Evolutionary conservation across 2,113 vertebrate species (phyloP), one percentile per base, ranked within the genome.

Genomic region (Pampusana beccarii): DNA sequence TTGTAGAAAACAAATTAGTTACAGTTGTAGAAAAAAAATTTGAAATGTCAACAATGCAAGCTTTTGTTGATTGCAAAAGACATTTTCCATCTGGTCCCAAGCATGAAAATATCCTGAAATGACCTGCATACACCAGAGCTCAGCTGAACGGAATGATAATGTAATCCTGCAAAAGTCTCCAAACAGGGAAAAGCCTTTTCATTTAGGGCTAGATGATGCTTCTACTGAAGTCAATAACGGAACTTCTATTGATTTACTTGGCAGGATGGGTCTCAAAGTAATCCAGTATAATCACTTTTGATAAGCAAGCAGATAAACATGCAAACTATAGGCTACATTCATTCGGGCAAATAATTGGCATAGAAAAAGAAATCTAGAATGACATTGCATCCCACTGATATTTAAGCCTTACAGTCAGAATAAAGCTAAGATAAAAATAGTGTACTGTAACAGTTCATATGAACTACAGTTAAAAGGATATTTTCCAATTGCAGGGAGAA

Each of bases 51-150:
- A 95, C 87, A 95, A 92, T 40, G 62, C 62, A 88, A 82, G 94
- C 42, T 92, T 94, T 88, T 95, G 83, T 92, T 96, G 90, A 97
- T 93, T 96, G 70, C 88, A 90, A 85, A 94, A 96, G 91, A 95
- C 89, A 93, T 95, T 95, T 96, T 96, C 93, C 95, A 95, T 97
- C 96, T 97, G 96, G 92, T 96, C 92, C n/a, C 70, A 88, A 92
- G 77, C 73, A 95, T 80, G 75, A 94, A 88, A 92, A 94, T 92
- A 97, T 97, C 90, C 95, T 93, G 87, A 96, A 95, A 53, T 94
- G 94, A 97, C 92, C 95, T 88, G 61, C 65, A 77, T 94, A 77
- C 38, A 31, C 53, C 80, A 95, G 60, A 90, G 54, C 77, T 94
- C 70, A 87, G 75, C 51, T 86, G 77, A 94, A 86, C 40, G 65